phyloP scores from a whole-genome alignment of 2,797 vertebrate genomes.

The Phoebastria nigripes region DNA sequence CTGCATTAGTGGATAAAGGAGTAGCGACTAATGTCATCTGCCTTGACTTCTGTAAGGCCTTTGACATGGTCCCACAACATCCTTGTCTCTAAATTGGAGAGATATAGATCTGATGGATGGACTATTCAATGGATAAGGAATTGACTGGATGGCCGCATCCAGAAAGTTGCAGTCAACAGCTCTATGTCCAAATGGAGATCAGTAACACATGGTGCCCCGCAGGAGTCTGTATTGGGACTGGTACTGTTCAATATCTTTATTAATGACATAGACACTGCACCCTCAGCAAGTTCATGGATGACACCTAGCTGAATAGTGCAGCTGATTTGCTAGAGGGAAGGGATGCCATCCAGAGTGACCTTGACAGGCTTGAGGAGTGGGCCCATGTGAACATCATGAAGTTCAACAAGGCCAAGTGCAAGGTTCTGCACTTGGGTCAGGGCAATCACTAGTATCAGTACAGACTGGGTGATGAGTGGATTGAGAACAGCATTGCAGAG shows the following conservation, averaged over 20 bases:
- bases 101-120: background rate
- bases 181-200: background rate
- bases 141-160: background rate
- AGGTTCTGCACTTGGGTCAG: background rate
- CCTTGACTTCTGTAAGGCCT: background rate
- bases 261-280: background rate
- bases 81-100: background rate
- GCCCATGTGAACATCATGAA: background rate
- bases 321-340: background rate
- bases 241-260: background rate
- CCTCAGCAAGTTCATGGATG: background rate
- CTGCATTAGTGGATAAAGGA: background rate
- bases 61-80: background rate
- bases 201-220: background rate
- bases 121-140: background rate
- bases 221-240: background rate
- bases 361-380: background rate
- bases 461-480: background rate
- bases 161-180: background rate
- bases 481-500: background rate
- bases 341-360: background rate
- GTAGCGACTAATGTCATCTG: background rate
- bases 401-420: background rate
- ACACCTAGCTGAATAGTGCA: background rate
- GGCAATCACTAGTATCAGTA: background rate